phyloP scores from a whole-genome alignment of 2,113 vertebrate species.

The Lycocorax pyrrhopterus region DNA sequence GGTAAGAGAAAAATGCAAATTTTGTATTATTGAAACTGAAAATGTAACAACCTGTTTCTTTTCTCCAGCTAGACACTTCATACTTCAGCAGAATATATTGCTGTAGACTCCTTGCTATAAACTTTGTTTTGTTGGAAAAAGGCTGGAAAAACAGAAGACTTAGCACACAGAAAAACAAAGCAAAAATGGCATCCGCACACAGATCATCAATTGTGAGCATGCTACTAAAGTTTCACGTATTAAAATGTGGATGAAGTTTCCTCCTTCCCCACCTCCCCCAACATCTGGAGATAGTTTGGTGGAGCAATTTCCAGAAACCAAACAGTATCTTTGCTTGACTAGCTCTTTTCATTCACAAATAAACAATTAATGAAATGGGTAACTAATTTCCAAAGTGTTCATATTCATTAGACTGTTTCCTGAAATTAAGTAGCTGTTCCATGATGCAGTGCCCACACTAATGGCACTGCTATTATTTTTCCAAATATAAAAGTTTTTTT shows the following conservation, averaged over 20 bases:
- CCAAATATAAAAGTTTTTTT: not conserved
- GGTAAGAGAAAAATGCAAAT: not conserved
- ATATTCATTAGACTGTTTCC: slow-evolving; percentile 75
- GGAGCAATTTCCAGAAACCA: slow-evolving; percentile 70
- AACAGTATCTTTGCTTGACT: slow-evolving; percentile 69
- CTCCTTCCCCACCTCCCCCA: slow-evolving; percentile 15
- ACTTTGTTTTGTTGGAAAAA: slow-evolving; percentile 5
- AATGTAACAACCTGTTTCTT: not conserved
- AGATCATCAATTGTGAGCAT: slow-evolving; percentile 28
- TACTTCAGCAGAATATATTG: slow-evolving; percentile 13
- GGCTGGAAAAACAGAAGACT: not conserved
- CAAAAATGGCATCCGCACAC: slow-evolving; percentile 25
- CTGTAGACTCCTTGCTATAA: slow-evolving; percentile 23
- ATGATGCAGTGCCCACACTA: slow-evolving; percentile 43
- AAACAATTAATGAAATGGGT: slow-evolving; percentile 79
- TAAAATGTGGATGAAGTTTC: slow-evolving; percentile 55
- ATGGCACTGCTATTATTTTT: not conserved
- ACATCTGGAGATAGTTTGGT: slow-evolving; percentile 79
- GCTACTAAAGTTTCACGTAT: slow-evolving; percentile 30
- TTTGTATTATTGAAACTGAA: not conserved
- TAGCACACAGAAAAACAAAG: slow-evolving; percentile 42
- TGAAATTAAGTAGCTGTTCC: slow-evolving; percentile 72
- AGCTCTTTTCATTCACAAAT: slow-evolving; percentile 73
- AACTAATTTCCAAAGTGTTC: slow-evolving; percentile 77
- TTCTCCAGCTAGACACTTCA: not conserved